Evolutionary conservation across 2,888 invertebrate genomes (phyloP).

Genomic region (Hetaerina titia): DNA sequence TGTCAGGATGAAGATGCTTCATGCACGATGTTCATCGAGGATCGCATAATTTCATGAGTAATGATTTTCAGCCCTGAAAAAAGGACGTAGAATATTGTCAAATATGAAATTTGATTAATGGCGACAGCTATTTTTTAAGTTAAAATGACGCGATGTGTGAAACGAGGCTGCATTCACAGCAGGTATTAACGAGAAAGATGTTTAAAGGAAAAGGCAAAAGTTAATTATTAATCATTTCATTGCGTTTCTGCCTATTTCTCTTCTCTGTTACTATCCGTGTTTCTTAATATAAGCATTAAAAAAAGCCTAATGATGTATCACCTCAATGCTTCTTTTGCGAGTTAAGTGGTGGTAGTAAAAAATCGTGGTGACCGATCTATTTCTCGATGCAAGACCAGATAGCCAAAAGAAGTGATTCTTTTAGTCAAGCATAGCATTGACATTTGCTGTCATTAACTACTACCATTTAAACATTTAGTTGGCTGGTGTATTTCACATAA

Average conservation of each 20-base stretch:
- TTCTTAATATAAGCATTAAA: neutral
- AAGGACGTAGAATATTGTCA: neutral
- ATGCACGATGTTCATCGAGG: neutral
- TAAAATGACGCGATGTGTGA: no score
- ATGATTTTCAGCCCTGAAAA: neutral
- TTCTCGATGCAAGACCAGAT: no score
- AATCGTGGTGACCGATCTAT: no score
- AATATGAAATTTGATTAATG: neutral
- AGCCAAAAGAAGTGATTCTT: no score
- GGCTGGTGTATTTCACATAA: no score
- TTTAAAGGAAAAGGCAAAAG: neutral
- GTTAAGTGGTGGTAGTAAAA: no score
- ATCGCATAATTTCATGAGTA: slow-evolving; percentile 18
- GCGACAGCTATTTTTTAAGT: no score
- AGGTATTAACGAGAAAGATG: neutral
- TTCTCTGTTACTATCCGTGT: neutral
- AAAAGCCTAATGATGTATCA: neutral
- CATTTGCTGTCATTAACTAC: no score
- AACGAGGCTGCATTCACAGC: neutral
- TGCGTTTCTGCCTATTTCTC: neutral
- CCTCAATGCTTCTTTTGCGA: no score
- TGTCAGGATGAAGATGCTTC: slow-evolving; percentile 9
- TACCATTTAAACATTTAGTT: no score
- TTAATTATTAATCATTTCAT: neutral
- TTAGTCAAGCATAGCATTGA: no score